Conservation (phyloP, 37 sponge, comb jelly and placozoan species). For the Ianthella basta region DNA sequence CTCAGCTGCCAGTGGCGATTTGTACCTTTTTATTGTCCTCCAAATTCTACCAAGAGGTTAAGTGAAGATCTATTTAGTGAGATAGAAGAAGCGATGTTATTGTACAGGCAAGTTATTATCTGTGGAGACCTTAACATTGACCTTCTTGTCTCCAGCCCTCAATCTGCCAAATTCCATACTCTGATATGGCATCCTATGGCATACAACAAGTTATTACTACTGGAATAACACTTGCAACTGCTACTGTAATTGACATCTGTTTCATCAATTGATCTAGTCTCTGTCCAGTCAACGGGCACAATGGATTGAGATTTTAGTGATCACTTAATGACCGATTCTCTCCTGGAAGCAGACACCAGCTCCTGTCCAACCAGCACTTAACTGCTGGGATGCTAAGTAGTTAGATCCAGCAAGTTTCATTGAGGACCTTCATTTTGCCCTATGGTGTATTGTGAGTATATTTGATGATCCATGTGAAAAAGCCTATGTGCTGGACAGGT, state of each 20-base stretch:
- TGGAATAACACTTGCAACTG: background rate
- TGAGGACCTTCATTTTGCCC: background rate
- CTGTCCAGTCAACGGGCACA: background rate
- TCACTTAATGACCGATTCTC: background rate
- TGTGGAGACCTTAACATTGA: constrained; percentile 4
- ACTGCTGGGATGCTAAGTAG: background rate
- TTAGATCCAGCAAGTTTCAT: background rate
- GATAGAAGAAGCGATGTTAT: background rate
- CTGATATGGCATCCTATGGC: background rate
- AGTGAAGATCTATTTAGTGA: background rate
- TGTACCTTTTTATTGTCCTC: too few relatives aligned
- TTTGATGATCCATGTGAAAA: constrained; percentile 6
- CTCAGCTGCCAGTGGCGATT: too few relatives aligned
- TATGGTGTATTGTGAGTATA: background rate
- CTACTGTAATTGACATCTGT: background rate
- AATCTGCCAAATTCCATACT: background rate
- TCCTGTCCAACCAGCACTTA: background rate
- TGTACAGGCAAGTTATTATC: background rate
- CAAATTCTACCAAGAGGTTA: too few relatives aligned
- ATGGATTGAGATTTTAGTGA: background rate
- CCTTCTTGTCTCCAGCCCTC: background rate
- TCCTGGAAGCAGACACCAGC: background rate
- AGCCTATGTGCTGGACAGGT: background rate
- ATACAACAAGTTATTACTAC: background rate
- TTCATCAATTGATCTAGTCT: background rate